Evolutionary conservation across 2,797 vertebrate species (phyloP).

Genomic region (Philypnodon macrostomus): DNA sequence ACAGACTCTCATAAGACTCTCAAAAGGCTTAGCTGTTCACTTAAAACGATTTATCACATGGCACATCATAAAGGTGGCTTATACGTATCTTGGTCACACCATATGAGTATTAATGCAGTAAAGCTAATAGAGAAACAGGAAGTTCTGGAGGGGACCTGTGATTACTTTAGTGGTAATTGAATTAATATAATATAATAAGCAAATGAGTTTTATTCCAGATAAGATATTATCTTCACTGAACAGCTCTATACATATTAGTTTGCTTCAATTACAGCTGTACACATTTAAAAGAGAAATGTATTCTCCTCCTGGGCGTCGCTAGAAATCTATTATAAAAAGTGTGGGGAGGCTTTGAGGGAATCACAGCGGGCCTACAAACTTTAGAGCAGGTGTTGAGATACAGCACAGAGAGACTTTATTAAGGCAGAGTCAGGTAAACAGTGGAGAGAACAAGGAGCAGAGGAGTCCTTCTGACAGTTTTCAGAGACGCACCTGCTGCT

Average conservation of each 20-base stretch:
- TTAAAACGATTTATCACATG: too few species aligned
- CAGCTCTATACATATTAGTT: conserved; percentile 22
- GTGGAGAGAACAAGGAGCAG: conserved; percentile 40
- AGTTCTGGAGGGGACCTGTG: background rate
- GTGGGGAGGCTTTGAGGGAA: conserved; percentile 2
- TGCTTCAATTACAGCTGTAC: conserved; percentile 20
- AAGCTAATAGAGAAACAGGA: too few species aligned
- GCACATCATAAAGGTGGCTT: too few species aligned
- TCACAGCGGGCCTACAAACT: conserved; percentile 25
- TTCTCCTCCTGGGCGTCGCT: conserved; percentile 29
- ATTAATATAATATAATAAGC: too few species aligned
- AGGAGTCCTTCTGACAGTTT: conserved; percentile 56
- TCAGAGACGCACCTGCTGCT: conserved; percentile 55
- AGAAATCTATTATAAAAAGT: conserved; percentile 25
- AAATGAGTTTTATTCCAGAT: background rate
- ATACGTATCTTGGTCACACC: too few species aligned
- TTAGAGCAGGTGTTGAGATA: conserved; percentile 44
- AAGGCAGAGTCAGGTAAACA: conserved; percentile 54
- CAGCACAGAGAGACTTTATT: conserved; percentile 43
- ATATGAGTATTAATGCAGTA: too few species aligned
- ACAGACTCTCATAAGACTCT: too few species aligned
- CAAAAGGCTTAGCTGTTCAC: too few species aligned
- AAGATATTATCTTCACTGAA: conserved; percentile 27
- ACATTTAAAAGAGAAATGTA: conserved; percentile 35
- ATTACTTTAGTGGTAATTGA: conserved; percentile 5